Conservation (phyloP, 92 coral and sea anemone genomes). For the Palythoa heliodiscus region DNA sequence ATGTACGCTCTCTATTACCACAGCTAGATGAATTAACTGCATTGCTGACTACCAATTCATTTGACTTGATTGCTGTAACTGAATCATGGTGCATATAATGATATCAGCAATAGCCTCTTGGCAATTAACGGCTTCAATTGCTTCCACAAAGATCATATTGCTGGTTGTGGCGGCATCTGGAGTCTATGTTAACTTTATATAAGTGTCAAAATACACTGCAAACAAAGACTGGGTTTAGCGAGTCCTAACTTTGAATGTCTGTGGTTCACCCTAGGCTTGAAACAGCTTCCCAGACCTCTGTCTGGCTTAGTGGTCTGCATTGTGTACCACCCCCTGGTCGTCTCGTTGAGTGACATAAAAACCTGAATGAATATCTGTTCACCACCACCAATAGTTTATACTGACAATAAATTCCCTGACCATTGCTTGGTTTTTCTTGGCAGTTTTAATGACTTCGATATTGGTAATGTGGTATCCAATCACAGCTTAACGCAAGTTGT, state of each 20-base stretch:
- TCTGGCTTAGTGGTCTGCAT: slow-evolving; percentile 53
- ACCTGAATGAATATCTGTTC: slow-evolving; percentile 47
- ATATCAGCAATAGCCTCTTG: slow-evolving; percentile 46
- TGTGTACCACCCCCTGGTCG: slow-evolving; percentile 63
- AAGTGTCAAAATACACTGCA: slow-evolving; percentile 20
- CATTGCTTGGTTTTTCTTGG: slow-evolving; percentile 34
- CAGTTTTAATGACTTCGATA: slow-evolving; percentile 35
- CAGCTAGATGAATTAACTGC: slow-evolving; percentile 48
- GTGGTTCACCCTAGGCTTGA: slow-evolving; percentile 59
- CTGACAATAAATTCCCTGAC: slow-evolving; percentile 33
- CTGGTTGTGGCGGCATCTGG: slow-evolving; percentile 66
- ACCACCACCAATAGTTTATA: slow-evolving; percentile 8
- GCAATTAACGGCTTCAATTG: slow-evolving; percentile 46
- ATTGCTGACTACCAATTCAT: slow-evolving; percentile 10
- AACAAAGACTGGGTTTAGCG: slow-evolving; percentile 41
- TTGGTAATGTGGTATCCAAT: neutral
- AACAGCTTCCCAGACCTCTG: too few relatives aligned
- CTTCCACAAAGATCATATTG: slow-evolving; percentile 43
- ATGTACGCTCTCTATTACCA: slow-evolving; percentile 47
- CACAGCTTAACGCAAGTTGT: too few relatives aligned
- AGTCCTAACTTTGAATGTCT: slow-evolving; percentile 35
- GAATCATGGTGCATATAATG: slow-evolving; percentile 59
- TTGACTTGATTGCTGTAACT: slow-evolving; percentile 51
- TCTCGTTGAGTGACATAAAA: slow-evolving; percentile 27
- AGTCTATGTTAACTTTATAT: slow-evolving; percentile 52